These are phyloP conservation scores for Cyclophora albipunctata DNA, from an alignment of 2,888 invertebrate species.

Conservation along the genomic window DNA sequence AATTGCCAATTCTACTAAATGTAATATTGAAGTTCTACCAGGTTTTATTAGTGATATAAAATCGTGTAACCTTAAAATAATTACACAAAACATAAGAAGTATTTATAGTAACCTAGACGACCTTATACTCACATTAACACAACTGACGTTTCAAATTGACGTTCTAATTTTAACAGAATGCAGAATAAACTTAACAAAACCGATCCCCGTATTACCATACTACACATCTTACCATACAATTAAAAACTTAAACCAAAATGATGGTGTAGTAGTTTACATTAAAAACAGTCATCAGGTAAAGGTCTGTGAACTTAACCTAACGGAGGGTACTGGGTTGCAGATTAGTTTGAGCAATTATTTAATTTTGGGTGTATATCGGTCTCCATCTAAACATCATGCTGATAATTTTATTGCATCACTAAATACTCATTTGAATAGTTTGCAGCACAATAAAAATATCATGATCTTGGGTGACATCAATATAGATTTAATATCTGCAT, in stretches of 20 bases:
- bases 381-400: constrained; percentile 17
- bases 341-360: constrained; percentile 5
- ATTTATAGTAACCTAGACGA: constrained; percentile 7
- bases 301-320: constrained; percentile 8
- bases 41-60: too few species aligned
- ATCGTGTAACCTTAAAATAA: too few species aligned
- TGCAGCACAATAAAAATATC: constrained; percentile 11
- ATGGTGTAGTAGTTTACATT: constrained; percentile 13
- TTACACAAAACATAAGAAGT: constrained; percentile 14
- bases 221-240: constrained; percentile 7
- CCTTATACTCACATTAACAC: background rate
- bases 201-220: too few species aligned
- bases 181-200: too few species aligned
- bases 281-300: constrained; percentile 3
- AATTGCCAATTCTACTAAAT: too few species aligned
- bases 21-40: too few species aligned
- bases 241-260: constrained; percentile 12
- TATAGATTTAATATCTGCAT: constrained; percentile 14
- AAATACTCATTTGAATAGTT: constrained; percentile 8
- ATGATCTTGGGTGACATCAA: constrained; percentile 23
- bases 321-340: constrained; percentile 13
- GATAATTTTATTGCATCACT: constrained; percentile 15
- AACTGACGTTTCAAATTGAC: constrained; percentile 4
- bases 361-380: constrained; percentile 20
- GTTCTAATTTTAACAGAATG: constrained; percentile 12